Evolutionary conservation across 2,797 vertebrate species (phyloP), one percentile per base, ranked within the genome.

Genomic region (Crocodylus rhombifer): DNA sequence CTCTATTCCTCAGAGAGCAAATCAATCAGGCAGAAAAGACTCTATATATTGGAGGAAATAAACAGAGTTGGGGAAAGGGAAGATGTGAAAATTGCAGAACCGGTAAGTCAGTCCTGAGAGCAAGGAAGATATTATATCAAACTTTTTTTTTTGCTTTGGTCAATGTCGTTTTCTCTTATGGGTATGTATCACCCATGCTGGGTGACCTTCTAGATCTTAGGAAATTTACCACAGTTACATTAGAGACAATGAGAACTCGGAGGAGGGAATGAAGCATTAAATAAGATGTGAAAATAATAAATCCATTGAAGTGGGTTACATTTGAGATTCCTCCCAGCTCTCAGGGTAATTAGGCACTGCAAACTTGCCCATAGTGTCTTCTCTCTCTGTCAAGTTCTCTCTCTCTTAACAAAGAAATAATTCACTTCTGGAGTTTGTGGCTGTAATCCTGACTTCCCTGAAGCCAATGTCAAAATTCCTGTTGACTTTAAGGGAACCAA

Each of bases 231-330:
- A 4, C 60, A 23, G 36, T 84, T 91, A 36, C 79, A 67, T 74
- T 17, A 83, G n/a, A 25, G 91, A n/a, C 56, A 82, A 56, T 65
- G 85, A 60, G 11, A 7, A 20, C 26, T 93, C 60, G 33, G 84
- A 85, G 58, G 69, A 82, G 80, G 69, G 14, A 62, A 14, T 87
- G 93, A n/a, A 92, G 36, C 60, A 82, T 5, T 77, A 91, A 81
- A 86, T 71, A 65, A n/a, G 51, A 62, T 28, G 61, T 86, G n/a
- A 89, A 82, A 83, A 75, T 67, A 75, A 42, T 79, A 87, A 57
- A 67, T 86, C 4, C 1, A 84, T 73, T 42, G 30, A 71, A 42
- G 60, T 18, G 56, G n/a, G 58, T 81, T 87, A 58, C 14, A 84
- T 64, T 17, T 77, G 62, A 88, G 62, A 88, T 75, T 74, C 4